phyloP scores from a whole-genome alignment of 1,140 invertebrate species.

The Cydia strobilella region DNA sequence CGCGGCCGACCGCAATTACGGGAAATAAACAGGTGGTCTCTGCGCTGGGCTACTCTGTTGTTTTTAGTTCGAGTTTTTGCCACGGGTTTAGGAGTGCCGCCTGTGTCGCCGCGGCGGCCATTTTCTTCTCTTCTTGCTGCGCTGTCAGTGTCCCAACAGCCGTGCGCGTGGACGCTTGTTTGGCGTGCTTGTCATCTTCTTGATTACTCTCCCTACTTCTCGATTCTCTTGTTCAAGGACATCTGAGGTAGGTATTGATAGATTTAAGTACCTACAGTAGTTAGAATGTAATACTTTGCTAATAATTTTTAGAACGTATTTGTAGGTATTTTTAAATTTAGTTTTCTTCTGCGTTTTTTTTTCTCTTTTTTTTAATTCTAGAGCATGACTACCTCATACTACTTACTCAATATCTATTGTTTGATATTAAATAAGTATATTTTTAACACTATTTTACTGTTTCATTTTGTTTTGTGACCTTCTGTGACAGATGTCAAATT shows the following conservation, averaged over 20 bases:
- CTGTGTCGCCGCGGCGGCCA: constrained; percentile 63
- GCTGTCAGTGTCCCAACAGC: constrained; percentile 57
- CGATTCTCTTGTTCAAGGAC: constrained; percentile 48
- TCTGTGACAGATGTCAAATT: too few species aligned
- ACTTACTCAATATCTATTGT: background rate
- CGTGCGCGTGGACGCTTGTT: constrained; percentile 55
- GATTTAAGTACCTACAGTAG: background rate
- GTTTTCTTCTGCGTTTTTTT: constrained; percentile 11
- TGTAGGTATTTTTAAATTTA: background rate
- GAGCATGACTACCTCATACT: too few species aligned
- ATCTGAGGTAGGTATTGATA: constrained; percentile 54
- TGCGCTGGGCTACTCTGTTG: constrained; percentile 53
- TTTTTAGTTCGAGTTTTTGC: constrained; percentile 50
- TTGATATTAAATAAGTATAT: background rate
- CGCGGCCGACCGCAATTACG: background rate
- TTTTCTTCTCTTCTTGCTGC: constrained; percentile 75
- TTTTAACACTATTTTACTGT: background rate
- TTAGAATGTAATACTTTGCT: background rate
- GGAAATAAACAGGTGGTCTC: constrained; percentile 38
- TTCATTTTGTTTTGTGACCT: background rate
- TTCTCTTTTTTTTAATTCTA: background rate
- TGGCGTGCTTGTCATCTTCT: constrained; percentile 59
- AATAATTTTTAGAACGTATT: background rate
- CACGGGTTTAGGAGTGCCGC: constrained; percentile 50
- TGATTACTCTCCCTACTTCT: constrained; percentile 66